Base-by-base conservation (phyloP, 2,113 vertebrate species). In the Daubentonia madagascariensis region DNA sequence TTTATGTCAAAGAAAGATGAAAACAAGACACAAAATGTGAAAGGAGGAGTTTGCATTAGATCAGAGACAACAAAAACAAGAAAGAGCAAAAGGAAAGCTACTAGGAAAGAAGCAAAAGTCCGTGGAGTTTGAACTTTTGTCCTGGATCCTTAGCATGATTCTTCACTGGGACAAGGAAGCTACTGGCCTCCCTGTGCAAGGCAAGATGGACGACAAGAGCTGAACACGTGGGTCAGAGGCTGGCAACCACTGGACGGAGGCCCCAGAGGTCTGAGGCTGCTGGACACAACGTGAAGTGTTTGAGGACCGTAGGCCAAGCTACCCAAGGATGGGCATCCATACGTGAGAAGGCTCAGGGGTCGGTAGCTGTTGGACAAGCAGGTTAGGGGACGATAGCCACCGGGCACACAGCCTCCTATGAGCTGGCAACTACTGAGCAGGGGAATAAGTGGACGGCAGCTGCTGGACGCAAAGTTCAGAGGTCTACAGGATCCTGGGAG, bases 401-500 rank as follows among this genome's bases (percentile, higher is more conserved):
- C 28, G 18, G 91, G 37, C 37, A 32, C 91, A n/a, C 37, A 89
- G 61, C 88, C 65, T 8, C 92, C 72, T 6, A 54, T 1, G 23
- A 63, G 43, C 2, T 67, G 95, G 81, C 28, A 79, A 6, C 8
- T 85, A n/a, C 9, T 88, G 78, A 89, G 0, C 28, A 73, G 32
- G 2, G 89, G 72, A 1, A 70, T 89, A n/a, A 79, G n/a, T 8
- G 95, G 92, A 73, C 40, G 52, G 37, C 63, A 91, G 37, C 72
- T 48, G 35, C 67, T 80, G 17, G 91, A 30, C 35, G 83, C 67
- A 30, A 11, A 93, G 32, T 1, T 87, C 73, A 92, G 48, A 8
- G 96, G 96, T n/a, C 90, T 84, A 2, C 9, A 93, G 68, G 84
- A 80, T 12, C 40, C 20, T 8, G 96, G 93, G 43, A 88, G 37